Evolutionary conservation across 2,797 vertebrate species (phyloP), one percentile per base, ranked within the genome.

Genomic region (Poeciliopsis gracilis): DNA sequence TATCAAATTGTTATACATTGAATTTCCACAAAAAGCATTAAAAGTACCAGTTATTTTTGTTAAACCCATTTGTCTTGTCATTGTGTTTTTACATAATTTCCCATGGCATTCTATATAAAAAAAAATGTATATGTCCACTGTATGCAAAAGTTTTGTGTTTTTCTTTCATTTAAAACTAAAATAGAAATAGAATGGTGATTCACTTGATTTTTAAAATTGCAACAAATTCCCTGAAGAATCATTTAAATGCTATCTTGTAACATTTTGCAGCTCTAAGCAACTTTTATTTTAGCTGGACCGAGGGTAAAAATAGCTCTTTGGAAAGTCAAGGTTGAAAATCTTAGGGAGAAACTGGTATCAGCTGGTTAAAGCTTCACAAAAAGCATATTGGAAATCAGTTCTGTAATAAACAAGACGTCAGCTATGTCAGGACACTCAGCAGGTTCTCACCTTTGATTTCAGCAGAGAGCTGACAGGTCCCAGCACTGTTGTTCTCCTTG

Each of bases 401-500:
- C 28, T 18, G 61, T n/a, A 70, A 28, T 70, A 70, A 70, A 70
- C 41, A 91, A 81, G 83, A 59, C 78, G 72, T 71, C 53, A 47
- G 59, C 36, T 69, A 71, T 75, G 73, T 80, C 55, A 67, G 72
- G 78, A 77, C 7, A 76, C 73, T 79, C 76, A n/a, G 82, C 75
- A 76, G 84, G 49, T 73, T 76, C 91, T 91, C 86, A 96, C 96
- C 93, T 95, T 95, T 95, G 71, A 87, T 94, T 83, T 96, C 95
- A 69, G 82, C 66, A 81, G 90, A 96, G 94, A 83, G 94, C 89
- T 90, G 93, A 88, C 96, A 96, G 78, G 93, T 96, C 83, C 96
- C 96, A 86, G 96, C 93, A 3, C 95, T 95, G 88, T 96, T 95
- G 88, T 96, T 97, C 96, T 97, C 97, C 77, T 96, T 93, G 11